A percentile compares a stretch with the other conserved stretches of the same genome.
Evolutionary conservation across 2,113 vertebrate genomes (phyloP).

Genomic region (Cebus imitator): DNA sequence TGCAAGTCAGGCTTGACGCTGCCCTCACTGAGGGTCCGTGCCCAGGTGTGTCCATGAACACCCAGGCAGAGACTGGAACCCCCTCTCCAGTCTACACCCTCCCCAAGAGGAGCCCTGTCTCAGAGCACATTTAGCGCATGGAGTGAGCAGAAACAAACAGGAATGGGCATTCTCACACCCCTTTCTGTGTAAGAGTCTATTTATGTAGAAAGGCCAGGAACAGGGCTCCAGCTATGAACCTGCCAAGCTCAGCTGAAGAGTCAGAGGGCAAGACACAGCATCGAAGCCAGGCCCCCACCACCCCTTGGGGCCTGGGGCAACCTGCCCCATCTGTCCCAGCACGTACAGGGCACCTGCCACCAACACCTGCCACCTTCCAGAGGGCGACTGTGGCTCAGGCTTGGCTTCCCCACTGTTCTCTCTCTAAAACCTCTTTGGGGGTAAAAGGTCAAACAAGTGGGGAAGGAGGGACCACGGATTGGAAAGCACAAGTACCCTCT

Average conservation of each 20-base stretch:
- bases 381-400: neutral
- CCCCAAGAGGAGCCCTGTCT: neutral
- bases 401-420: neutral
- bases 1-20: neutral
- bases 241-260: neutral
- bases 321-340: neutral
- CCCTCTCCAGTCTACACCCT: too few relatives aligned
- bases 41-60: neutral
- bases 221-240: accelerated
- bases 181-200: neutral
- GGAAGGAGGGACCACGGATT: neutral
- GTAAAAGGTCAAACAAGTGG: neutral
- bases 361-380: neutral
- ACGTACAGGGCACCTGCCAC: too few relatives aligned
- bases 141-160: neutral
- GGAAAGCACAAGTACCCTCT: neutral
- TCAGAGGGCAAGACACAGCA: neutral
- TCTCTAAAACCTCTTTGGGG: neutral
- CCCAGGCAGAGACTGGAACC: neutral
- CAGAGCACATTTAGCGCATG: accelerated
- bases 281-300: accelerated
- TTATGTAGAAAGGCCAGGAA: neutral
- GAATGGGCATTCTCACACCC: accelerated
- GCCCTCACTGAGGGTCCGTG: neutral
- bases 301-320: neutral